Base-by-base conservation (phyloP, 2,888 invertebrate species). In the Spodoptera exigua region DNA sequence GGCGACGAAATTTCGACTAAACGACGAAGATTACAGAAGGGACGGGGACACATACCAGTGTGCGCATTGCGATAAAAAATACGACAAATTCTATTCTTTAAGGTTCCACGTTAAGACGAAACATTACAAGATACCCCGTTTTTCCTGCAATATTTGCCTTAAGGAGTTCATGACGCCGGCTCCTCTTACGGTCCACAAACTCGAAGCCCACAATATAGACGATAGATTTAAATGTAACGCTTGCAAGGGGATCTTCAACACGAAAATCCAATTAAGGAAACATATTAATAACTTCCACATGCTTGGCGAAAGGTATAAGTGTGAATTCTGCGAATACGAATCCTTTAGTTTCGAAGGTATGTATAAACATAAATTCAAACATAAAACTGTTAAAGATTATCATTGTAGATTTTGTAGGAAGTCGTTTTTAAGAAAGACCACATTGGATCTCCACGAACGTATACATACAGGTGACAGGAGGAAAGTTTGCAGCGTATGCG, bases 371-470 rank as follows among this genome's bases (percentile, higher is more conserved):
- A 89, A 87, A 59, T 85, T 86, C n/a, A 89, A 85, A 17, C 94
- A 94, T 47, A 91, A 86, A 49, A 88, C 89, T 0, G 89, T 85
- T 0, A 94, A 90, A 57, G 89, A 93, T 17, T 84, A 85, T 51
- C 89, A 92, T 13, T 95, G 95, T 59, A 81, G 78, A 55, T 92
- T 86, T 51, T 95, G 95, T 68, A 84, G 80, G 59, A 95, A 95
- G 62, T 82, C 91, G 1, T 95, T 95, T 53, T 35, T 89, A 17
- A 87, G 93, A 68, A 90, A 85, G 61, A 78, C 88, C 0, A 91
- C 87, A 0, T 48, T 91, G 64, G 82, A 78, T 27, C 56, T 88
- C 0, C 94, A 93, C 11, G 92, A 92, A 66, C 75, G 86, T 59
- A 92, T 93, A 0, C 93, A 94, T 32, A 93, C 91, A 0, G 92